These are phyloP conservation scores for Mesochorus sp. DNA, from an alignment of 2,888 invertebrate genomes.

Conservation along the genomic window DNA sequence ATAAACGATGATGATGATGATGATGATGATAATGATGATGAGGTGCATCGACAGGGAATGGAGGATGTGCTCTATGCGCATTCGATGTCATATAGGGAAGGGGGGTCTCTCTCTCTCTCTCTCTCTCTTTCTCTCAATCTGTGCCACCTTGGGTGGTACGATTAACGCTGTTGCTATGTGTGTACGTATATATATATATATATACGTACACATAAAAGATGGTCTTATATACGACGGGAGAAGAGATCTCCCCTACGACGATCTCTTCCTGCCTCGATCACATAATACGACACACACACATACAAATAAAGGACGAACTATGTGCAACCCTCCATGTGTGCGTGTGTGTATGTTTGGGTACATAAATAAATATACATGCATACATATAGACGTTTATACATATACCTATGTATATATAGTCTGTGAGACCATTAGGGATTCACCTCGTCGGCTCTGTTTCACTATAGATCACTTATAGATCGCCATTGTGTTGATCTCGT, in stretches of 20 bases:
- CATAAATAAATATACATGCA: background rate
- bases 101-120: slow-evolving; percentile 74
- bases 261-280: slow-evolving; percentile 80
- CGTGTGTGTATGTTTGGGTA: background rate
- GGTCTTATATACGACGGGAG: slow-evolving; percentile 29
- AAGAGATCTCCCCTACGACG: slow-evolving; percentile 76
- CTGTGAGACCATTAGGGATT: slow-evolving; percentile 48
- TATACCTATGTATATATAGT: slow-evolving; percentile 12
- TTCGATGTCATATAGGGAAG: slow-evolving; percentile 74
- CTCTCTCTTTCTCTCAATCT: slow-evolving; percentile 78
- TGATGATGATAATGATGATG: slow-evolving; percentile 48
- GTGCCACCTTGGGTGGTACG: slow-evolving; percentile 82
- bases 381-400: background rate
- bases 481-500: slow-evolving; percentile 54
- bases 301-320: slow-evolving; percentile 67
- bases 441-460: slow-evolving; percentile 35
- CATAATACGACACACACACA: slow-evolving; percentile 70
- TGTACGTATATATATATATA: slow-evolving; percentile 1
- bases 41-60: slow-evolving; percentile 67
- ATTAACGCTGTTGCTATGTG: slow-evolving; percentile 76
- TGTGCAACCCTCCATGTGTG: background rate
- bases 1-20: slow-evolving; percentile 15
- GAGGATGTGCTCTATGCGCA: slow-evolving; percentile 75
- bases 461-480: slow-evolving; percentile 47
- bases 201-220: background rate